Evolutionary conservation across 2,888 invertebrate genomes (phyloP).

Genomic region (Heteropelma amictum): DNA sequence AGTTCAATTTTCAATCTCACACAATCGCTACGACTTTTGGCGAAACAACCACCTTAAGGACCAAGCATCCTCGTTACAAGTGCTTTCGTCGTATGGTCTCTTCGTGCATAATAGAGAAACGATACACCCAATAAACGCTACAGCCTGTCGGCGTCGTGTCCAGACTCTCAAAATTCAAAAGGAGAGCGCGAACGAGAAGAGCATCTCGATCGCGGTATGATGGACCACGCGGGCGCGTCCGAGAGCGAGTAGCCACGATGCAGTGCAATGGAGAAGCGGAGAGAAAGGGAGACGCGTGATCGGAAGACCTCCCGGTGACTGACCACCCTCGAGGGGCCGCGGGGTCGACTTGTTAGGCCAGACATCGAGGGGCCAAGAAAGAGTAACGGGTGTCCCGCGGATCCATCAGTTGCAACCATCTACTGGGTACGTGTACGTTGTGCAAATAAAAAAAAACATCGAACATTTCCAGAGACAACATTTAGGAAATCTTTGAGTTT

Average conservation of each 20-base stretch:
- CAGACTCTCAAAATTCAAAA: constrained; percentile 39
- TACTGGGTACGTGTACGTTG: neutral
- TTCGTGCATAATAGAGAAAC: neutral
- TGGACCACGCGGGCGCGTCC: constrained; percentile 75
- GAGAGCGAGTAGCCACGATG: constrained; percentile 64
- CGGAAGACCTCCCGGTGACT: constrained; percentile 75
- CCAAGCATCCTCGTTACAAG: constrained; percentile 54
- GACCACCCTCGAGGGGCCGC: constrained; percentile 77
- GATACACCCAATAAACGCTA: neutral
- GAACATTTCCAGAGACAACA: too few species aligned
- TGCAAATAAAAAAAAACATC: neutral
- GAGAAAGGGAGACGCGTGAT: constrained; percentile 71
- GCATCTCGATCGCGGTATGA: constrained; percentile 71
- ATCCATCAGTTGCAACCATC: constrained; percentile 28
- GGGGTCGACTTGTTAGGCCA: constrained; percentile 76
- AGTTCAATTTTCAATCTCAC: too few species aligned
- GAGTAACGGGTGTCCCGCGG: constrained; percentile 53
- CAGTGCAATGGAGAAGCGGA: neutral
- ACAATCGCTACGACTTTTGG: constrained; percentile 53
- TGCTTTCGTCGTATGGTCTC: constrained; percentile 44
- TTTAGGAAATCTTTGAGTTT: too few species aligned
- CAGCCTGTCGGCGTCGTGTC: constrained; percentile 48
- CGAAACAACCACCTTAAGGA: constrained; percentile 51
- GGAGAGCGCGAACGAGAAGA: constrained; percentile 45
- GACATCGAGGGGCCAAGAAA: constrained; percentile 64